Percentiles rank a stretch among this genome's conserved stretches.
phyloP scores from a whole-genome alignment of 2,113 vertebrate genomes.

The Propithecus coquereli region DNA sequence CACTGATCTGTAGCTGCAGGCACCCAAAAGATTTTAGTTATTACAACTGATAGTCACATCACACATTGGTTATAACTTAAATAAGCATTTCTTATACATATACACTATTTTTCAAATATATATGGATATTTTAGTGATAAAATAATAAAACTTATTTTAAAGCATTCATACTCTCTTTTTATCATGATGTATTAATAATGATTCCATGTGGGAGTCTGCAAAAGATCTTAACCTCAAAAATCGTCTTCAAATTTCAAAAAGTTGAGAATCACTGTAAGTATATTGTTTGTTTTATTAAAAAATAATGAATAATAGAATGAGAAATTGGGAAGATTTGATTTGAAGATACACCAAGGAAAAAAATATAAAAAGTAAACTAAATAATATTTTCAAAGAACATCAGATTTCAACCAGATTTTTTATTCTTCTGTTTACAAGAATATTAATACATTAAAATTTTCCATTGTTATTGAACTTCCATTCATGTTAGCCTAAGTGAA shows the following conservation, averaged over 20 bases:
- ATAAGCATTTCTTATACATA: neutral
- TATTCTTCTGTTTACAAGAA: neutral
- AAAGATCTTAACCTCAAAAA: neutral
- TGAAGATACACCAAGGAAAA: neutral
- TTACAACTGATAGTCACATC: neutral
- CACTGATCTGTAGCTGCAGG: neutral
- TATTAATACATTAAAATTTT: neutral
- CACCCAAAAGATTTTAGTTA: neutral
- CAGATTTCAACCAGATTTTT: neutral
- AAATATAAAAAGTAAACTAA: neutral
- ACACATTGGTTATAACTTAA: neutral
- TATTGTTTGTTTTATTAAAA: neutral
- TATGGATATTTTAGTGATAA: neutral
- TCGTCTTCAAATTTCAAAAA: neutral
- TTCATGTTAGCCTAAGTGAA: neutral
- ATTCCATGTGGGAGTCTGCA: neutral
- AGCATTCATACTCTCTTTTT: neutral
- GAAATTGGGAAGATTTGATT: neutral
- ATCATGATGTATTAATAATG: neutral
- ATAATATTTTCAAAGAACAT: neutral
- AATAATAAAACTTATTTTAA: conserved; percentile 2
- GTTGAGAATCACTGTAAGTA: neutral
- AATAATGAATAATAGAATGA: neutral
- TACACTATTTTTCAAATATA: neutral
- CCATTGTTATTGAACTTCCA: neutral